phyloP scores from a whole-genome alignment of 37 sponge, comb jelly and placozoan species.

The Spongia lamella region DNA sequence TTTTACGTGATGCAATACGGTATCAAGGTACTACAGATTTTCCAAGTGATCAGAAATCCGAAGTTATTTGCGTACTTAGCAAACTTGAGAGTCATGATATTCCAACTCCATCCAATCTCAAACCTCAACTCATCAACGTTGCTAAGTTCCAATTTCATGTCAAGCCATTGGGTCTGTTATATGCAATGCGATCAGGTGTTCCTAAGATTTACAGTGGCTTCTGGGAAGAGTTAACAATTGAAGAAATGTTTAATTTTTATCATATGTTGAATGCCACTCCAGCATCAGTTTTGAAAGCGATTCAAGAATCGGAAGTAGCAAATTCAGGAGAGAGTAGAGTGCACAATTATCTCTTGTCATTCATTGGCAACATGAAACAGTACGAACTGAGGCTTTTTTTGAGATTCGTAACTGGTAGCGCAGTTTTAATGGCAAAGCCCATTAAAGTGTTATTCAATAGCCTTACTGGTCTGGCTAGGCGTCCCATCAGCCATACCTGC shows the following conservation, averaged over 20 bases:
- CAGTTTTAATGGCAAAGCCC: background rate
- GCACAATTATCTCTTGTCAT: background rate
- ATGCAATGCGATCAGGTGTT: slow-evolving; percentile 2
- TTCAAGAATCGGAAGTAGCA: background rate
- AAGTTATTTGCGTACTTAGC: background rate
- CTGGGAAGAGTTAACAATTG: background rate
- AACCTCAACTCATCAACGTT: background rate
- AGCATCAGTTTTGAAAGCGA: background rate
- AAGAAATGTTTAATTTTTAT: background rate
- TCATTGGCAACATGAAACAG: slow-evolving; percentile 6
- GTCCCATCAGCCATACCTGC: slow-evolving; percentile 13
- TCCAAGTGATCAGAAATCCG: no score
- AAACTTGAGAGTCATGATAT: background rate
- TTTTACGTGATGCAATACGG: no score
- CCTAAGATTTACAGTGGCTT: slow-evolving; percentile 8
- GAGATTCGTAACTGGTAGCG: slow-evolving; percentile 14
- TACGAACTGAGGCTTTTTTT: slow-evolving; percentile 7
- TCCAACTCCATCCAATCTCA: slow-evolving; percentile 4
- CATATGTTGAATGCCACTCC: slow-evolving; percentile 11
- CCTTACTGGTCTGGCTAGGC: slow-evolving; percentile 7
- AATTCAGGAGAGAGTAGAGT: background rate
- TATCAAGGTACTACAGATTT: no score
- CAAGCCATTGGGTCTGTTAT: background rate
- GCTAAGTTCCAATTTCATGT: slow-evolving; percentile 1
- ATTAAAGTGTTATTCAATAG: slow-evolving; percentile 3